Conservation (phyloP, 1,140 invertebrate species). For the Chelonus insularis region DNA sequence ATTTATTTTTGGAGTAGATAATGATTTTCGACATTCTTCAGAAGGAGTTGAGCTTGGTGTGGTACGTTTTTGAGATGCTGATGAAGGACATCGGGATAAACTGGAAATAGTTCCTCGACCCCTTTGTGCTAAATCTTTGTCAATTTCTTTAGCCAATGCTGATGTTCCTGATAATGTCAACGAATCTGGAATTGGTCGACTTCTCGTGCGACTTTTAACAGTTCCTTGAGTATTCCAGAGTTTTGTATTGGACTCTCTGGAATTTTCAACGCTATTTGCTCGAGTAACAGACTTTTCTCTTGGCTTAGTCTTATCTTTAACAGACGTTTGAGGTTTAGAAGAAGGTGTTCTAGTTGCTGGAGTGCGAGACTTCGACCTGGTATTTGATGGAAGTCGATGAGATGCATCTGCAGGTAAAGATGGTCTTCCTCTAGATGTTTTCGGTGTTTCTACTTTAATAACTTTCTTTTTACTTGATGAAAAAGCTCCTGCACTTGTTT, state of each 20-base stretch:
- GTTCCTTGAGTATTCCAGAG: neutral
- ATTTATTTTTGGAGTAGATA: constrained; percentile 27
- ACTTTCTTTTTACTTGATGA: constrained; percentile 16
- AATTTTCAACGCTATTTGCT: neutral
- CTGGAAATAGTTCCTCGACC: constrained; percentile 29
- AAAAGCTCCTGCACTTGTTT: constrained; percentile 13
- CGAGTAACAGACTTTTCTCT: constrained; percentile 50
- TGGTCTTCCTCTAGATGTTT: constrained; percentile 52
- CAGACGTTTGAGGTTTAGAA: constrained; percentile 59
- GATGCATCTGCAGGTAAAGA: constrained; percentile 37
- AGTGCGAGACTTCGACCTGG: constrained; percentile 44
- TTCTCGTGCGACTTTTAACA: constrained; percentile 44
- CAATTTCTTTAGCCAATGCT: constrained; percentile 55
- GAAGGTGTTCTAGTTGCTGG: constrained; percentile 31
- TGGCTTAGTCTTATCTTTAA: constrained; percentile 60
- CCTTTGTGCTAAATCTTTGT: constrained; percentile 50
- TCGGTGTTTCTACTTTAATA: constrained; percentile 23
- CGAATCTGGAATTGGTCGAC: constrained; percentile 58
- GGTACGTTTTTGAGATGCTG: constrained; percentile 54
- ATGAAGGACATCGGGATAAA: constrained; percentile 13
- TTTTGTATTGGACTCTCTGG: constrained; percentile 1
- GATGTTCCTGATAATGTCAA: constrained; percentile 53
- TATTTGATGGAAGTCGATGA: neutral
- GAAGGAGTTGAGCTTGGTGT: constrained; percentile 67
- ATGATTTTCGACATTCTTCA: constrained; percentile 71